Base-by-base conservation (phyloP, 2,113 vertebrate genomes). In the Amphilophus citrinellus region DNA sequence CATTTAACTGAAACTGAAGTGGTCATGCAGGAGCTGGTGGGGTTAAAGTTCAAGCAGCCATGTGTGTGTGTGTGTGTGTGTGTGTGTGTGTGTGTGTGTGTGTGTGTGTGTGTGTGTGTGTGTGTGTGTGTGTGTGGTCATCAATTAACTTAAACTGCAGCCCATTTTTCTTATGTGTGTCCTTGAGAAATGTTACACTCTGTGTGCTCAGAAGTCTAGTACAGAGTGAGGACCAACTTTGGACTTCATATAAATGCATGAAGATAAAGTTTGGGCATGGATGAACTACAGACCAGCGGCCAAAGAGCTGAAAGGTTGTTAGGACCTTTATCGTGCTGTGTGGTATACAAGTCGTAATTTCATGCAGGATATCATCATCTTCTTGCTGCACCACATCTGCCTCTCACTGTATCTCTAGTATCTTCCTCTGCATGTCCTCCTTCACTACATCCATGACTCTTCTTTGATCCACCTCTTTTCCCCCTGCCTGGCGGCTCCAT, bases 101-200 rank as follows among this genome's bases (percentile, higher is more conserved):
- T 24, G 24, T 24, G 24, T 24, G 24, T 24, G 24, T 24, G 24
- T 24, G 24, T 24, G 24, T 24, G 24, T 24, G 24, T 24, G 24
- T 24, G 24, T 24, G 24, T 50, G 60, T 22, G 60, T 13, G 77
- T 37, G 60, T 3, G 37, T 1, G 71, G 30, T 79, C 78, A 83
- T 85, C 89, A 73, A 82, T 91, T 93, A 71, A 59, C 11, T 75
- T 53, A 50, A 84, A 83, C 84, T 76, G 77, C 44, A 30, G 79
- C 32, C 1, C 71, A 79, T 88, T 89, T 84, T 71, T 89, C 86
- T 80, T 56, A 66, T 1, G 56, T 8, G 10, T 20, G 89, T 77
- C 90, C 89, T 94, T 89, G 84, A 79, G 27, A 39, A 35, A 59
- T 4, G 44, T 37, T 14, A 35, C 0, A n/a, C 18, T 57, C 7